Base-by-base conservation (phyloP, 1,140 invertebrate genomes). In the Drosophila simulans region DNA sequence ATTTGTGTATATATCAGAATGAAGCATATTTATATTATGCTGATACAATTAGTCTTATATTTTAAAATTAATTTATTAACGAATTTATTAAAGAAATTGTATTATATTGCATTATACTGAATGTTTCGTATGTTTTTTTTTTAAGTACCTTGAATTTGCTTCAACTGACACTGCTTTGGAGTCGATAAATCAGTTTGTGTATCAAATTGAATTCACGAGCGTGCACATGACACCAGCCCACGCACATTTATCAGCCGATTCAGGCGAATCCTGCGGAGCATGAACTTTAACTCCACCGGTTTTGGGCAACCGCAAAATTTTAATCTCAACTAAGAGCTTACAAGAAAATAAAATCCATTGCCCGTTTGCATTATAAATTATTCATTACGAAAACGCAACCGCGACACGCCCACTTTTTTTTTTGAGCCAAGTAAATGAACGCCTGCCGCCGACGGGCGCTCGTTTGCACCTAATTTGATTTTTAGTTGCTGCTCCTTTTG, bases 381-480 rank as follows among this genome's bases (percentile, higher is more conserved):
- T 89, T 89, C 84, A 89, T 89, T 89, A 89, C 84, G 35, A 89
- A 74, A 79, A 58, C 70, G 60, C 62, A 73, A 63, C 82, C 82
- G 60, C 74, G 64, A 71, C 82, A 65, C 63, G 39, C 51, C 73
- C 62, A 35, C 34, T 7, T 45, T 65, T 39, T 48, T 51, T 10
- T 31, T 31, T 17, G 35, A n/a, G 42, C 39, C 35, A 55, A 48
- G 31, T 52, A 52, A 51, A 53, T 57, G 51, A 46, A 48, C 5
- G 56, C 40, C 54, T 55, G 42, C 22, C 51, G 39, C 83, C 84
- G 83, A 83, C 77, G 72, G 72, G 66, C 71, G 84, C 80, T 89
- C 84, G 85, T 89, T 89, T 89, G 84, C 84, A 89, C 84, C 84
- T 89, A 89, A 89, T 89, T 89, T 89, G 84, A 89, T 89, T 89